Evolutionary conservation across 2,797 vertebrate genomes (phyloP).

Genomic region (Cyclopterus lumpus): DNA sequence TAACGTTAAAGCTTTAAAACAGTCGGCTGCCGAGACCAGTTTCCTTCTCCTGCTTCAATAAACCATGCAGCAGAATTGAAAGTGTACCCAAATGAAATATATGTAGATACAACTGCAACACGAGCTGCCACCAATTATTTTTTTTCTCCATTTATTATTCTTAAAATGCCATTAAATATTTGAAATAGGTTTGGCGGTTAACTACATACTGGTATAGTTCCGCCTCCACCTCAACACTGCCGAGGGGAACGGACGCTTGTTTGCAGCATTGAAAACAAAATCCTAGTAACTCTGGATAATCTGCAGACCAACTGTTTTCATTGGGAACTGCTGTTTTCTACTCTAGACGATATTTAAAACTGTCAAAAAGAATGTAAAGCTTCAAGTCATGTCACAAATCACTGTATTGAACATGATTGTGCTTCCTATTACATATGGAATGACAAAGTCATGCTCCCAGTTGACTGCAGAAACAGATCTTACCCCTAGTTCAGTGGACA

Average conservation of each 20-base stretch:
- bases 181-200: not conserved
- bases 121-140: not conserved
- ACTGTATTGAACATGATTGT: not conserved
- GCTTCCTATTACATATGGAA: not conserved
- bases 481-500: conserved; percentile 94
- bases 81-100: not conserved
- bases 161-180: not conserved
- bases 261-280: not conserved
- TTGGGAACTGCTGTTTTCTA: not conserved
- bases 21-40: not conserved
- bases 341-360: not conserved
- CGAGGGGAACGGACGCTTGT: not conserved
- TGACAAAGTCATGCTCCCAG: not conserved
- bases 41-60: not conserved
- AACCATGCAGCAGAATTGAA: not conserved
- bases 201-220: not conserved
- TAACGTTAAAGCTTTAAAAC: not conserved
- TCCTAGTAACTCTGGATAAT: not conserved
- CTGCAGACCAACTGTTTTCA: not conserved
- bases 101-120: not conserved
- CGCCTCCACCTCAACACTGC: not conserved
- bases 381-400: not conserved
- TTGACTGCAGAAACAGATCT: conserved; percentile 23
- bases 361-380: too few species aligned
- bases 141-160: not conserved